Evolutionary conservation across 92 coral and sea anemone species (phyloP), one percentile per base, ranked within the genome.

Genomic region (Phenganax marumi): DNA sequence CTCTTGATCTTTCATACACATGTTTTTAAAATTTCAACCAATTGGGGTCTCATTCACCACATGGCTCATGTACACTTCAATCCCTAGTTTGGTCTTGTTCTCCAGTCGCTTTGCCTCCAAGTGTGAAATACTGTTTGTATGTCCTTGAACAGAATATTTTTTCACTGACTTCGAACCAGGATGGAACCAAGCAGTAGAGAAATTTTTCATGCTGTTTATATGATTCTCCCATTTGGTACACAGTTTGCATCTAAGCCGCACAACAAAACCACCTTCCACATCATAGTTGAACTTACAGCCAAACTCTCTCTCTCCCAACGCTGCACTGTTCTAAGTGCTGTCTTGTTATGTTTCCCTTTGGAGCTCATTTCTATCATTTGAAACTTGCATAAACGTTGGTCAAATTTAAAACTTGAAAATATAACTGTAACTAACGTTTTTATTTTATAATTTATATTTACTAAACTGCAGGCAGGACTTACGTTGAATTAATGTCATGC

Each of bases 31-130:
- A 65, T 22, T 17, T 17, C 72, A 23, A 22, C 72, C 72, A 65
- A 65, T 65, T 0, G 72, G 72, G 21, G 72, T 65, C 3, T 65
- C 72, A 22, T 65, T 23, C 18, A 65, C 72, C 21, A 65, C 8
- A 22, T 22, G 72, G 25, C 26, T 22, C 72, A 65, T 65, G 72
- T 65, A 65, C 26, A 33, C 72, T 16, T 65, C 72, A 22, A 65
- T 65, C 13, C 72, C 72, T 33, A 65, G 18, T 65, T 65, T 65
- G 26, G 72, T 22, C 72, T 65, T 65, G 13, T 65, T 33, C 26
- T 65, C 72, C 72, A 65, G 12, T 16, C 72, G 72, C 72, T 17
- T 65, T 33, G 72, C 72, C 11, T 65, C 24, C 72, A 65, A 65
- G 26, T 65, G 72, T 23, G 72, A 23, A 17, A 23, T 65, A 23